phyloP scores from a whole-genome alignment of 2,113 vertebrate genomes.

The Panthera uncia region DNA sequence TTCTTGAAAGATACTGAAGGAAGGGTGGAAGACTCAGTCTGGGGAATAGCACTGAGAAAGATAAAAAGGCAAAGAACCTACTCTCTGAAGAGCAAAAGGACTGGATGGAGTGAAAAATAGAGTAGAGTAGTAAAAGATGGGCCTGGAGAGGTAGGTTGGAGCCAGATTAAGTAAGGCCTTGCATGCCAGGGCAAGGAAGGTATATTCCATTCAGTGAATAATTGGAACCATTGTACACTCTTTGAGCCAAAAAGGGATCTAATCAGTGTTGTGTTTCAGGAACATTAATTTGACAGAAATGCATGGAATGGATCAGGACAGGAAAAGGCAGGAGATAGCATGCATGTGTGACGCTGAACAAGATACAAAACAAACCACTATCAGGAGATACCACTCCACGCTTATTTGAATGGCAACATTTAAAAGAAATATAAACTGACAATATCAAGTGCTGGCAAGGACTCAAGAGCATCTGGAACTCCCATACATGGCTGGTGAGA shows the following conservation, averaged over 20 bases:
- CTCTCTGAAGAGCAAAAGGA: not conserved
- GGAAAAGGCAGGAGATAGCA: not conserved
- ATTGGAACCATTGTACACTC: not conserved
- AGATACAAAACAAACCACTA: not conserved
- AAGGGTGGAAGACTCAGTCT: not conserved
- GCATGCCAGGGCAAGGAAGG: not conserved
- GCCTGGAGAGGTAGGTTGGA: not conserved
- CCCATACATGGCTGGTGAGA: not conserved
- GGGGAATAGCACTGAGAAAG: not conserved
- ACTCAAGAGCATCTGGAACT: not conserved
- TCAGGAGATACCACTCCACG: not conserved
- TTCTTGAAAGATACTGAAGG: not conserved
- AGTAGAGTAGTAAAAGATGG: not conserved
- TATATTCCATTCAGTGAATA: not conserved
- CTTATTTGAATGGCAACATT: not conserved
- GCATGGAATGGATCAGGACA: not conserved
- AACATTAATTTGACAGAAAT: conserved; percentile 41
- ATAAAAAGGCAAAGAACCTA: not conserved
- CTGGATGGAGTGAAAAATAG: not conserved
- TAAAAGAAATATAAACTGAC: not conserved
- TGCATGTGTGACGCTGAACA: not conserved
- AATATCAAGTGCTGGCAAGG: not conserved
- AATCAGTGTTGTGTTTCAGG: not conserved
- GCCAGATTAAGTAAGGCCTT: not conserved
- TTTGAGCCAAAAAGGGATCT: not conserved